Evolutionary conservation across 2,888 invertebrate genomes (phyloP).

Genomic region (Dryadula phaetusa): DNA sequence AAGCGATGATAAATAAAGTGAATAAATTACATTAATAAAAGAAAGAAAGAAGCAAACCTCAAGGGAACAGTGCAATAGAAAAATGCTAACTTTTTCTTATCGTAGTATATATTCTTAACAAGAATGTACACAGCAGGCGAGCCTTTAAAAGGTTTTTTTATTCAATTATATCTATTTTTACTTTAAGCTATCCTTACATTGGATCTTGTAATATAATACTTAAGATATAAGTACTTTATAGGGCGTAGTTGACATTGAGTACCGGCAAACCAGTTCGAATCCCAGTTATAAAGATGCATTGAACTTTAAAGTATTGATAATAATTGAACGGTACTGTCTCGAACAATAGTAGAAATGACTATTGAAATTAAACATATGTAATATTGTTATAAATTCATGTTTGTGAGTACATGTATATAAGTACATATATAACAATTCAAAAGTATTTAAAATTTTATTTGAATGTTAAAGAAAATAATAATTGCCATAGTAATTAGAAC

Average conservation of each 20-base stretch:
- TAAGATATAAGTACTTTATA: slow-evolving; percentile 46
- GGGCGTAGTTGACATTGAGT: slow-evolving; percentile 49
- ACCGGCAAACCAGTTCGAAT: slow-evolving; percentile 58
- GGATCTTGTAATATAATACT: slow-evolving; percentile 38
- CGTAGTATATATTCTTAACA: neutral
- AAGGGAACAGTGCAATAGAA: slow-evolving; percentile 15
- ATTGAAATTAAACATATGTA: slow-evolving; percentile 23
- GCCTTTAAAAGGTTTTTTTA: slow-evolving; percentile 41
- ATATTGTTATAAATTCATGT: neutral
- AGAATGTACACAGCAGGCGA: slow-evolving; percentile 26
- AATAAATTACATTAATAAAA: slow-evolving; percentile 20
- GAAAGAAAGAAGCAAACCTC: neutral
- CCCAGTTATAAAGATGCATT: slow-evolving; percentile 52
- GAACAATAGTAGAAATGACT: slow-evolving; percentile 37
- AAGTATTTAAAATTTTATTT: neutral
- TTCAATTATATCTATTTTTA: slow-evolving; percentile 41
- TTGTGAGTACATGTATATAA: neutral
- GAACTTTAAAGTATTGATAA: slow-evolving; percentile 45
- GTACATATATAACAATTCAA: no score
- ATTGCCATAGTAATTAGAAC: neutral
- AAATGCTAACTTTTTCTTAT: slow-evolving; percentile 20
- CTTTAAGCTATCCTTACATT: slow-evolving; percentile 27
- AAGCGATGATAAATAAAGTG: slow-evolving; percentile 3
- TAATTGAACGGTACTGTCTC: slow-evolving; percentile 34
- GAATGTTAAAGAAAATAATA: neutral